phyloP scores from a whole-genome alignment of 2,888 invertebrate genomes.

The Doris montereyensis region DNA sequence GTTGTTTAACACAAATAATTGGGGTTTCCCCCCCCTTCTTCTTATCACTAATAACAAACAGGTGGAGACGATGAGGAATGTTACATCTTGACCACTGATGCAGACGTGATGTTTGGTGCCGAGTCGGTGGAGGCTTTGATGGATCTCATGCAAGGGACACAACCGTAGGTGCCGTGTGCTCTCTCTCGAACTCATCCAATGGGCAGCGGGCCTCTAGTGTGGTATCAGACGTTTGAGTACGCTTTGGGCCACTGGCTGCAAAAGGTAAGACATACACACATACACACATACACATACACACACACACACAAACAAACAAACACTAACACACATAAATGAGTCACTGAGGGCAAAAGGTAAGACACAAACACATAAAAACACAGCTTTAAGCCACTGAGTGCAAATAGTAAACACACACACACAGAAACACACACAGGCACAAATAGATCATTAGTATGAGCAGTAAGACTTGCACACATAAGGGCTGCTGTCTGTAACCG shows the following conservation, averaged over 20 bases:
- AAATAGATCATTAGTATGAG: too few relatives aligned
- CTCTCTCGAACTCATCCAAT: slow-evolving; percentile 61
- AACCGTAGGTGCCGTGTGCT: slow-evolving; percentile 67
- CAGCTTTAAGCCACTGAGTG: too few relatives aligned
- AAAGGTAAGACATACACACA: slow-evolving; percentile 64
- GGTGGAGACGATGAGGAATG: slow-evolving; percentile 52
- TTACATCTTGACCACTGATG: slow-evolving; percentile 68
- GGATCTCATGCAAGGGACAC: slow-evolving; percentile 66
- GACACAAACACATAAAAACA: too few relatives aligned
- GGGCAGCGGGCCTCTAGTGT: slow-evolving; percentile 65
- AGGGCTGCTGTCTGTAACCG: too few relatives aligned
- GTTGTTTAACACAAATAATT: too few relatives aligned
- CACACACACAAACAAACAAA: too few relatives aligned
- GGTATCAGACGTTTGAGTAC: slow-evolving; percentile 70
- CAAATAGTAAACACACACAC: too few relatives aligned
- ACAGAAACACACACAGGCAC: too few relatives aligned
- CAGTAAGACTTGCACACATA: too few relatives aligned
- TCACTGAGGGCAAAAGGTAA: background rate
- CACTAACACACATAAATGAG: background rate
- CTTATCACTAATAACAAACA: too few relatives aligned
- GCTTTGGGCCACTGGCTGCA: slow-evolving; percentile 70
- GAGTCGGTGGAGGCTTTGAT: slow-evolving; percentile 67
- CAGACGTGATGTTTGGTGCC: slow-evolving; percentile 66
- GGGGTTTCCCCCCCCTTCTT: too few relatives aligned
- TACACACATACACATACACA: background rate